Percentiles rank a stretch among this genome's conserved stretches.
Conservation (phyloP, 53 echinoderm and acorn worm genomes). For the Zoroaster sp. region DNA sequence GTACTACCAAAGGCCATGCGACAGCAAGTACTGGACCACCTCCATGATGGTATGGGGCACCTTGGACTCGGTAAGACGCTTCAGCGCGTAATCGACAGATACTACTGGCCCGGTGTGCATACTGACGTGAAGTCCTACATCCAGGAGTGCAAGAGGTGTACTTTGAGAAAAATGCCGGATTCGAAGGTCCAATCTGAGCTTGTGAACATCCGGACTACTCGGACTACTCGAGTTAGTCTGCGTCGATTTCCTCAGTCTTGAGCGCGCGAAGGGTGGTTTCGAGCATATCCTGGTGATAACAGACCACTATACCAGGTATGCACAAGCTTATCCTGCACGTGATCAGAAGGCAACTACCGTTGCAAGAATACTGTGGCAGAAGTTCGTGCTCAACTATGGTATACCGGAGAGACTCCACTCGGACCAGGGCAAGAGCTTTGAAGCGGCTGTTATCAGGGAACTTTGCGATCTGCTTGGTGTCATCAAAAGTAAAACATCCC, state of each 20-base stretch:
- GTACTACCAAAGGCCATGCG: background rate
- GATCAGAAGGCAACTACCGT: constrained; percentile 53
- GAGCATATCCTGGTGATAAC: constrained; percentile 56
- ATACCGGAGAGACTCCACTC: constrained; percentile 44
- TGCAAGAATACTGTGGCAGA: constrained; percentile 34
- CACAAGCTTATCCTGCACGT: constrained; percentile 32
- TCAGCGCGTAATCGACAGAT: background rate
- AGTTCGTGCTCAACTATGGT: constrained; percentile 3
- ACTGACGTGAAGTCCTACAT: constrained; percentile 5
- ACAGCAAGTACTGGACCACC: background rate
- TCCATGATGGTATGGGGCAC: constrained; percentile 24
- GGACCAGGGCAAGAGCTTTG: constrained; percentile 60
- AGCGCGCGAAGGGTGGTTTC: constrained; percentile 8
- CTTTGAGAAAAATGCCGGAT: constrained; percentile 11
- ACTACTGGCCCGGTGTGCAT: constrained; percentile 29
- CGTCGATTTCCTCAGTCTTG: constrained; percentile 53
- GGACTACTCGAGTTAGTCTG: constrained; percentile 36
- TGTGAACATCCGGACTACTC: background rate
- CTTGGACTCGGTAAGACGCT: background rate
- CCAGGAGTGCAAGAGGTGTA: constrained; percentile 1
- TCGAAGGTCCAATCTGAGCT: background rate
- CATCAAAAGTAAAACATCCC: constrained; percentile 20
- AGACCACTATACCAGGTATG: constrained; percentile 51
- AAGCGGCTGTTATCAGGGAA: background rate
- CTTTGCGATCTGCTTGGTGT: constrained; percentile 16